Evolutionary conservation across 2,888 invertebrate species (phyloP).

Genomic region (Hermaeophaga mercurialis): DNA sequence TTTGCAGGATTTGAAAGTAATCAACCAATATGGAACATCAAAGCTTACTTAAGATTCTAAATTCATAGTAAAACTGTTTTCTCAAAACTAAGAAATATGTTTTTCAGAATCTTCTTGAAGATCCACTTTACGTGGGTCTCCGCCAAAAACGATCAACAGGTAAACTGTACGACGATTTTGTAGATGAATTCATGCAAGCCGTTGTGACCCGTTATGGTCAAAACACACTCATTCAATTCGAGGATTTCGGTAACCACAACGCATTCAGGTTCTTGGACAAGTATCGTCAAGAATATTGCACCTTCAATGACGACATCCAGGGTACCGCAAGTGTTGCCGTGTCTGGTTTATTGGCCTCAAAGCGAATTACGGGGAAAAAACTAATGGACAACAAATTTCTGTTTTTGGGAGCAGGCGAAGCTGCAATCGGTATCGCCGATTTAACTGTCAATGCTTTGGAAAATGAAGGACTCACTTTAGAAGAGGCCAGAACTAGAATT

Average conservation of each 20-base stretch:
- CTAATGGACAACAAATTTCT: constrained; percentile 87
- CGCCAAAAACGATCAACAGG: constrained; percentile 85
- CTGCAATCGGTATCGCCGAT: constrained; percentile 66
- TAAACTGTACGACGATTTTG: constrained; percentile 85
- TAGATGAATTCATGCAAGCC: constrained; percentile 97
- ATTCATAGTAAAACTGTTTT: too few species aligned
- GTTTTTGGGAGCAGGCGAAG: constrained; percentile 85
- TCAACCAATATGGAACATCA: too few species aligned
- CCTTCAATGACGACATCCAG: constrained; percentile 99
- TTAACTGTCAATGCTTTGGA: constrained; percentile 83
- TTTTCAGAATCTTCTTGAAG: constrained; percentile 77
- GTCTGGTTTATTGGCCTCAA: constrained; percentile 85
- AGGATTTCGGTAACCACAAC: constrained; percentile 97
- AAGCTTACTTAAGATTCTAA: too few species aligned
- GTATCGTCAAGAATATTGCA: constrained; percentile 90
- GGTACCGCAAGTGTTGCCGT: constrained; percentile 94
- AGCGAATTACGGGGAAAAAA: constrained; percentile 73
- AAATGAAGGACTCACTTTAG: constrained; percentile 54
- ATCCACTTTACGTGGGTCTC: constrained; percentile 94
- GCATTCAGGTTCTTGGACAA: constrained; percentile 93
- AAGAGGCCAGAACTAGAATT: constrained; percentile 85
- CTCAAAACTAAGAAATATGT: not conserved
- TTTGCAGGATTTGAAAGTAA: too few species aligned
- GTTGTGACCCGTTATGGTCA: constrained; percentile 86
- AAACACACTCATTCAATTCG: constrained; percentile 79